phyloP scores from a whole-genome alignment of 2,888 invertebrate genomes.

The Pardosa pseudoannulata region DNA sequence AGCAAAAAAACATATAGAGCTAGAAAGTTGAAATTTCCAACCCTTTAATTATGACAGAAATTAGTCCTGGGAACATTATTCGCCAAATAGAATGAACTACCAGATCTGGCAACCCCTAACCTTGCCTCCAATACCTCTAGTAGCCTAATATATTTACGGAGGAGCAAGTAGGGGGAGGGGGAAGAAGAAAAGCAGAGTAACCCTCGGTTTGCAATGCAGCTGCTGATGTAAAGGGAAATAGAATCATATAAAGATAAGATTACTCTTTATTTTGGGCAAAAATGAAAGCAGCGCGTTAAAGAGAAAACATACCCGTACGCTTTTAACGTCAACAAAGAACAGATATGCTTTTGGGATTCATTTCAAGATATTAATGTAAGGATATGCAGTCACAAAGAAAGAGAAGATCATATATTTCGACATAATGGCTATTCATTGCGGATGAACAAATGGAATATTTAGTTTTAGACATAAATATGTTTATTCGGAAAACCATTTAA shows the following conservation, averaged over 20 bases:
- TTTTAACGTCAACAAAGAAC: conserved; percentile 9
- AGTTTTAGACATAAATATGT: too few species aligned
- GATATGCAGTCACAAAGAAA: too few species aligned
- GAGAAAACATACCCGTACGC: conserved; percentile 3
- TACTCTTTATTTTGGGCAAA: conserved; percentile 59
- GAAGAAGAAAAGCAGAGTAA: conserved; percentile 20
- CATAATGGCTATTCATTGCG: too few species aligned
- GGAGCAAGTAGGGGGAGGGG: not conserved
- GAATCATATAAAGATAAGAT: conserved; percentile 63
- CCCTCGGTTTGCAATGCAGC: conserved; percentile 57
- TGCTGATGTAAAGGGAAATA: conserved; percentile 50
- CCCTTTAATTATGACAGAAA: too few species aligned
- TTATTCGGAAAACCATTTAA: too few species aligned
- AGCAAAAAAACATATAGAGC: too few species aligned
- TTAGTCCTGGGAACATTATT: not conserved
- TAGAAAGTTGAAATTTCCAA: too few species aligned
- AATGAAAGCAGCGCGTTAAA: conserved; percentile 29
- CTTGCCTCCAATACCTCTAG: conserved; percentile 18
- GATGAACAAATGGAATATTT: too few species aligned
- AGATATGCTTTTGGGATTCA: not conserved
- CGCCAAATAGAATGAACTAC: not conserved
- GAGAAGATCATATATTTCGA: too few species aligned
- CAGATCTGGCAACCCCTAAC: not conserved
- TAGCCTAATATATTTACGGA: conserved; percentile 22
- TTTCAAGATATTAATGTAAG: not conserved